Conservation (phyloP, 2,888 invertebrate species). For the Morinoia aosen region DNA sequence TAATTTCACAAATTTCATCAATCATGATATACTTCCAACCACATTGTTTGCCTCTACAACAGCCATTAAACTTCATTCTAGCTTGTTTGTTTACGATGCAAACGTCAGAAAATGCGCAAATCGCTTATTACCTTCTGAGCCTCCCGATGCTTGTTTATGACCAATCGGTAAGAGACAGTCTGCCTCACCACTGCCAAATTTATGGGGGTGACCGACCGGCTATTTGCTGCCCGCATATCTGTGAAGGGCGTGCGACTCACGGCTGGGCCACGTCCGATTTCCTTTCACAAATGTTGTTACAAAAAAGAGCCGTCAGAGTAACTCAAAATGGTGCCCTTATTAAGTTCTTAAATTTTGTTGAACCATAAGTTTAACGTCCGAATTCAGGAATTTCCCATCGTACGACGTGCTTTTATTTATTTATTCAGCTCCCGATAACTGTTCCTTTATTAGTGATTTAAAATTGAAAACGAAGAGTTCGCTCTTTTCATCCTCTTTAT, state of each 20-base stretch:
- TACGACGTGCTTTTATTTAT: neutral
- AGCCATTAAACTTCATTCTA: neutral
- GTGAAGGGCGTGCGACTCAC: neutral
- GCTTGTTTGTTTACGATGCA: neutral
- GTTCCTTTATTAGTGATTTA: neutral
- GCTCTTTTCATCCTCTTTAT: neutral
- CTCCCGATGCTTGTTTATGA: neutral
- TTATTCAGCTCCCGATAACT: neutral
- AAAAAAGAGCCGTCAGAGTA: neutral
- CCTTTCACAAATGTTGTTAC: neutral
- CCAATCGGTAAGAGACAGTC: constrained; percentile 19
- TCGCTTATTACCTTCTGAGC: neutral
- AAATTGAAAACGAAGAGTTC: neutral
- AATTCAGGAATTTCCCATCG: neutral
- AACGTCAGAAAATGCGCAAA: neutral
- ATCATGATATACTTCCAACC: neutral
- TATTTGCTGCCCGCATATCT: neutral
- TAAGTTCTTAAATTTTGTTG: neutral
- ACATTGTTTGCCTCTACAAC: neutral
- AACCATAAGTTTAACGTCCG: neutral
- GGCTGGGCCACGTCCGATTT: neutral
- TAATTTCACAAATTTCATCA: neutral
- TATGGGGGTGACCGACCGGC: neutral
- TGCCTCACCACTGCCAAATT: neutral
- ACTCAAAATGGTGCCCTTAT: neutral